Base-by-base conservation (phyloP, 2,113 vertebrate genomes). In the Phaethornis superciliosus region DNA sequence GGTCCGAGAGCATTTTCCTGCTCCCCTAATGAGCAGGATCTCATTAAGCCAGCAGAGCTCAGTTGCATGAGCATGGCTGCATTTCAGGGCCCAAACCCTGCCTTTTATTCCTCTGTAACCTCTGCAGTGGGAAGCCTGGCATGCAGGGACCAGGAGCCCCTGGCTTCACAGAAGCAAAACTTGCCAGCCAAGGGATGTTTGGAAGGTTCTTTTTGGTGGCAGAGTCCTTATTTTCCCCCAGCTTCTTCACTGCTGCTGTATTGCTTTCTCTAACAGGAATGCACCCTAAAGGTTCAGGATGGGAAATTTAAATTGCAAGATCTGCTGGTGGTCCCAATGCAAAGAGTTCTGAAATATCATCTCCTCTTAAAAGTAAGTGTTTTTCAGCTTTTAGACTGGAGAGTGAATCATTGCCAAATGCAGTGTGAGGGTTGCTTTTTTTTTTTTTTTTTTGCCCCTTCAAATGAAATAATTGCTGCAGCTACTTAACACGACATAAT, bases 241-340 rank as follows among this genome's bases (percentile, higher is more conserved):
- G 63, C 5, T 24, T 2, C 4, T 14, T 60, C n/a, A 4, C 33
- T 22, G 6, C 55, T 67, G 52, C 5, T 17, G 10, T 42, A 3
- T 13, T 22, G 51, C 12, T 90, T n/a, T 42, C 51, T 63, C 40
- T 27, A 32, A 15, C 68, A 99, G 99, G 99, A 99, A 81, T 99
- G 99, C 95, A 99, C 99, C 0, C 96, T 99, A 37, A 99, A 99
- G 95, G 99, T 99, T 63, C 99, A 99, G 95, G 99, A 99, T 0
- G 99, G 99, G 42, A 99, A 99, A 93, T 99, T 99, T 81, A 99
- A 99, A 91, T 96, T 99, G 93, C 99, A 99, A 87, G 99, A 99
- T 91, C 98, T 99, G 71, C 96, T 99, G 94, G 99, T 99, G 94
- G 99, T 99, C 33, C 99, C 99, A 69, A 99, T 99, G 99, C 99